Conservation (phyloP, 2,888 invertebrate genomes). For the Nomada fucata region DNA sequence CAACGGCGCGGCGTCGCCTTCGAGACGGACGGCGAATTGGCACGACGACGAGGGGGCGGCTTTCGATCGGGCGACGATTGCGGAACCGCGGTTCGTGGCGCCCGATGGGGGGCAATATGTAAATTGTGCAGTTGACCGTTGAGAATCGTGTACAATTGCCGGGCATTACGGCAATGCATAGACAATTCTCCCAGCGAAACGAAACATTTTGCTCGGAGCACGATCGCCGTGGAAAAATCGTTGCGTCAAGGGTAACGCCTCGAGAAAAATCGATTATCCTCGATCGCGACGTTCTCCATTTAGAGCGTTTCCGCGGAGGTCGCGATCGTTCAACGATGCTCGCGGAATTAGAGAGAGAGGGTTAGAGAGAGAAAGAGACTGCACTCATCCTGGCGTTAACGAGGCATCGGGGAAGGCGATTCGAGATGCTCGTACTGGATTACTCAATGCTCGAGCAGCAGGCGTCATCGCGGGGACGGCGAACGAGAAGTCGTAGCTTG, state of each 20-base stretch:
- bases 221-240: slow-evolving; percentile 24
- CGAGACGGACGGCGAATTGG: too few species aligned
- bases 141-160: background rate
- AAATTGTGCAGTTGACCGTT: too few species aligned
- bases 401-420: slow-evolving; percentile 37
- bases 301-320: slow-evolving; percentile 22
- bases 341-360: slow-evolving; percentile 25
- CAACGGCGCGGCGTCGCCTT: too few species aligned
- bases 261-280: slow-evolving; percentile 40
- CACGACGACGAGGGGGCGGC: too few species aligned
- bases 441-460: slow-evolving; percentile 46
- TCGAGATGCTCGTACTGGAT: slow-evolving; percentile 56
- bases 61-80: too few species aligned
- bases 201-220: background rate
- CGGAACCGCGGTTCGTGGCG: too few species aligned
- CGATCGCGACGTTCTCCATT: slow-evolving; percentile 16
- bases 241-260: slow-evolving; percentile 38
- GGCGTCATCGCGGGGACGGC: slow-evolving; percentile 50
- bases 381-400: slow-evolving; percentile 46
- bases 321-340: slow-evolving; percentile 32
- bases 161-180: background rate
- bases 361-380: background rate
- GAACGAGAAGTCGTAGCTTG: slow-evolving; percentile 49
- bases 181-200: slow-evolving; percentile 17
- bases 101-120: too few species aligned